phyloP scores from a whole-genome alignment of 1,140 invertebrate genomes.

The Penaeus indicus region DNA sequence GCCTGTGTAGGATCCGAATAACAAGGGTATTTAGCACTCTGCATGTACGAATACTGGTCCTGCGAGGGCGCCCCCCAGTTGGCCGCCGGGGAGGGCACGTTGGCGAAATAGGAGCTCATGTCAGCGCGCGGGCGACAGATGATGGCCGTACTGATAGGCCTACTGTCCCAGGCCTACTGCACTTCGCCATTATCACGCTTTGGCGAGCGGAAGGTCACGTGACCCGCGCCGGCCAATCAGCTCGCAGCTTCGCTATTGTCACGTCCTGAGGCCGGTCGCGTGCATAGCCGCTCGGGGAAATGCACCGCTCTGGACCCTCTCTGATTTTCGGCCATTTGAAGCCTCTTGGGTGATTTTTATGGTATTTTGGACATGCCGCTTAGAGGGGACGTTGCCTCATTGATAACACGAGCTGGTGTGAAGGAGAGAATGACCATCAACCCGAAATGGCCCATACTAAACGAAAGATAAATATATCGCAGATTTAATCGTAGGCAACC shows the following conservation, averaged over 20 bases:
- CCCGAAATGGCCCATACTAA: not conserved
- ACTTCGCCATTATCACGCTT: conserved; percentile 62
- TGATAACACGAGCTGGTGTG: conserved; percentile 50
- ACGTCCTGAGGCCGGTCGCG: conserved; percentile 45
- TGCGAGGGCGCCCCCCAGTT: conserved; percentile 41
- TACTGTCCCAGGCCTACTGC: conserved; percentile 61
- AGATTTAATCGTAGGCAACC: conserved; percentile 24
- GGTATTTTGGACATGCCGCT: conserved; percentile 57
- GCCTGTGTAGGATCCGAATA: conserved; percentile 43
- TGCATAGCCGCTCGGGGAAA: conserved; percentile 49
- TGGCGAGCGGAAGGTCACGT: conserved; percentile 59
- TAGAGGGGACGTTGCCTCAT: conserved; percentile 35
- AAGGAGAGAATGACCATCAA: not conserved
- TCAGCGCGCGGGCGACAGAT: conserved; percentile 62
- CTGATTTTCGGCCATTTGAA: conserved; percentile 32
- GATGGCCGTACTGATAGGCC: conserved; percentile 63
- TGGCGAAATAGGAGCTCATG: conserved; percentile 61
- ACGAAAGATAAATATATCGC: conserved; percentile 33
- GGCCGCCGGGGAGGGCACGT: conserved; percentile 35
- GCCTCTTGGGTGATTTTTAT: conserved; percentile 51
- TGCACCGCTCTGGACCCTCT: conserved; percentile 16
- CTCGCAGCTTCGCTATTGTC: conserved; percentile 45
- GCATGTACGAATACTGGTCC: conserved; percentile 49
- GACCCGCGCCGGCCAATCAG: conserved; percentile 57
- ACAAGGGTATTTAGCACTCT: conserved; percentile 11